phyloP scores from a whole-genome alignment of 2,113 vertebrate species.

The Litocranius walleri region DNA sequence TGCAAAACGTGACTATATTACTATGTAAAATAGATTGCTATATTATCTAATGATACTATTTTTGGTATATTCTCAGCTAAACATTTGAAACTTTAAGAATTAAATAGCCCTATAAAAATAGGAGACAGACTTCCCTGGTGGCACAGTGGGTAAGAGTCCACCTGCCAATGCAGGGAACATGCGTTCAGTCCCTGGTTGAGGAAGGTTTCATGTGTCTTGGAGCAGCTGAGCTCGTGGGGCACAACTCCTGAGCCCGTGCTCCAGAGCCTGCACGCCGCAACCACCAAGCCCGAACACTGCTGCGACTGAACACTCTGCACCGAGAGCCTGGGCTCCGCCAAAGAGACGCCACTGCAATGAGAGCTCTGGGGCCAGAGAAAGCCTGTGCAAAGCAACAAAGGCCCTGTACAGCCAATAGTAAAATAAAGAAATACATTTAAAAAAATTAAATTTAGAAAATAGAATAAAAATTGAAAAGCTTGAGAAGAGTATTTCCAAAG shows the following conservation, averaged over 20 bases:
- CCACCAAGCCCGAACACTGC: not conserved
- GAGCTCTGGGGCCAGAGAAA: not conserved
- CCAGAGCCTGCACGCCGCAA: fast-evolving
- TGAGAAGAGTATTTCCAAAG: not conserved
- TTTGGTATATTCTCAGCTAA: not conserved
- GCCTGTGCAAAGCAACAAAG: fast-evolving
- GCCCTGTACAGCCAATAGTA: not conserved
- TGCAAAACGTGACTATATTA: not conserved
- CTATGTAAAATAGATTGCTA: not conserved
- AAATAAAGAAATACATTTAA: not conserved
- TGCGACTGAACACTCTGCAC: fast-evolving
- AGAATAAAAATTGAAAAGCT: not conserved
- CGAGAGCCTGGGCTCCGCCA: not conserved
- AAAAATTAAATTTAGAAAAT: not conserved
- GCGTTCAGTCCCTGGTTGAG: not conserved
- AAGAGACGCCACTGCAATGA: not conserved
- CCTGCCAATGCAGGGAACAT: not conserved
- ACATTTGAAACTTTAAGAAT: not conserved
- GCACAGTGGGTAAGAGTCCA: not conserved
- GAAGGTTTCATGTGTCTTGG: not conserved
- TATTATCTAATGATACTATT: not conserved
- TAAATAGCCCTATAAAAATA: not conserved
- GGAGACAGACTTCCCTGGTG: not conserved
- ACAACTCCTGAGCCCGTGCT: not conserved
- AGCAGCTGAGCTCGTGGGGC: not conserved